Conservation (phyloP, 1,140 invertebrate genomes). For the Ceratitis capitata region DNA sequence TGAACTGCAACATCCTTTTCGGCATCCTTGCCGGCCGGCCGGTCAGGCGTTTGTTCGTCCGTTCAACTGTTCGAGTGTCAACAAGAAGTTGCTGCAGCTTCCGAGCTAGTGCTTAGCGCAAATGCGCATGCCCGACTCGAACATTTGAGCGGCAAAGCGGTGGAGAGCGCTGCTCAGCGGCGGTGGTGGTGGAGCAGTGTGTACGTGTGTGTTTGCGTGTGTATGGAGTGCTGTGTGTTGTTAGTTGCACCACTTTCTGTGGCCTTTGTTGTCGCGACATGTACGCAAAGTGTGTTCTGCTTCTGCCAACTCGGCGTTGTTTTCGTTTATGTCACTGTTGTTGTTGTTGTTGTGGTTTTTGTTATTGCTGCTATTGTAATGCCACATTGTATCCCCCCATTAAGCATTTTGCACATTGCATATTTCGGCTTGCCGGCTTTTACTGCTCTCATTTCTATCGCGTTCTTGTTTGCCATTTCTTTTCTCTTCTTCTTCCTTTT, state of each 20-base stretch:
- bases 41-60: background rate
- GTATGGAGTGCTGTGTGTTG: background rate
- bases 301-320: too few species aligned
- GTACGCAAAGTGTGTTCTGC: background rate
- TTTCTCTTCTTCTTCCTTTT: too few species aligned
- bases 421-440: slow-evolving; percentile 35
- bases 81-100: slow-evolving; percentile 14
- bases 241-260: slow-evolving; percentile 6
- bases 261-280: background rate
- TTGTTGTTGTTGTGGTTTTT: background rate
- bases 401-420: slow-evolving; percentile 1
- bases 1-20: slow-evolving; percentile 13
- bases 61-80: background rate
- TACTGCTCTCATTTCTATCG: background rate
- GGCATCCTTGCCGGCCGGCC: slow-evolving; percentile 29
- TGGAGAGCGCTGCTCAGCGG: too few species aligned
- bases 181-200: too few species aligned
- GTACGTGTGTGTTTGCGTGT: background rate
- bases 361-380: background rate
- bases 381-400: slow-evolving; percentile 17
- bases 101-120: background rate
- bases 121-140: slow-evolving; percentile 41
- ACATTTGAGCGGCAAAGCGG: slow-evolving; percentile 25
- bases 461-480: background rate
- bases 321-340: too few species aligned